Evolutionary conservation across 2,113 vertebrate genomes (phyloP).

Genomic region (Ramphastos sulfuratus): DNA sequence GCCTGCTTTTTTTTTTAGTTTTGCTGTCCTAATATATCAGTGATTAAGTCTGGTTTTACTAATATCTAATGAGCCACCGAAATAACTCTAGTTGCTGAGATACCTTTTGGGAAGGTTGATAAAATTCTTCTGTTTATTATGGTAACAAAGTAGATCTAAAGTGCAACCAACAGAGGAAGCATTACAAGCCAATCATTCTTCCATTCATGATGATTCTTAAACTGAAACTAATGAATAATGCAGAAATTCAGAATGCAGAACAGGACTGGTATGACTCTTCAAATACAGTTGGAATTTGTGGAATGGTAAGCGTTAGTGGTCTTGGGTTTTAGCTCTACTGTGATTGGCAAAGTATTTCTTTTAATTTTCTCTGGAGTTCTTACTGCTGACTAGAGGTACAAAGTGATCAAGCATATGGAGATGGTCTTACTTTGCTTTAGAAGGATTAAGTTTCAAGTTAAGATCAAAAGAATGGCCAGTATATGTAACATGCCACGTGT

Average conservation of each 20-base stretch:
- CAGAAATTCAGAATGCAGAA: not conserved
- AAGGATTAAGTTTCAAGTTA: not conserved
- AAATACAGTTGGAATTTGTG: constrained; percentile 17
- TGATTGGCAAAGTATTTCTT: not conserved
- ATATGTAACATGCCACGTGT: not conserved
- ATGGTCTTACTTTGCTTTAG: not conserved
- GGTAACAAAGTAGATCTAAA: not conserved
- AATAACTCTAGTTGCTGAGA: constrained; percentile 10
- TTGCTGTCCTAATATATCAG: not conserved
- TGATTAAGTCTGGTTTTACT: constrained; percentile 32
- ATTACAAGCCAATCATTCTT: not conserved
- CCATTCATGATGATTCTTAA: not conserved
- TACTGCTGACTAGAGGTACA: not conserved
- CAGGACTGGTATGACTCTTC: not conserved
- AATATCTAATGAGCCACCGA: constrained; percentile 12
- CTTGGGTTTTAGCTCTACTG: constrained; percentile 22
- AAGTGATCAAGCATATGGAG: not conserved
- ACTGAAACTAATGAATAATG: not conserved
- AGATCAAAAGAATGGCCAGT: not conserved
- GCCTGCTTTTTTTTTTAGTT: constrained; percentile 22
- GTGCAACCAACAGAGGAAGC: not conserved
- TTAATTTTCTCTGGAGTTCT: not conserved
- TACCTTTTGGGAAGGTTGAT: not conserved
- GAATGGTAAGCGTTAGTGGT: not conserved
- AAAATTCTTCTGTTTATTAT: not conserved